Base-by-base conservation (phyloP, 2,888 invertebrate species). In the Amphipoea lucens region DNA sequence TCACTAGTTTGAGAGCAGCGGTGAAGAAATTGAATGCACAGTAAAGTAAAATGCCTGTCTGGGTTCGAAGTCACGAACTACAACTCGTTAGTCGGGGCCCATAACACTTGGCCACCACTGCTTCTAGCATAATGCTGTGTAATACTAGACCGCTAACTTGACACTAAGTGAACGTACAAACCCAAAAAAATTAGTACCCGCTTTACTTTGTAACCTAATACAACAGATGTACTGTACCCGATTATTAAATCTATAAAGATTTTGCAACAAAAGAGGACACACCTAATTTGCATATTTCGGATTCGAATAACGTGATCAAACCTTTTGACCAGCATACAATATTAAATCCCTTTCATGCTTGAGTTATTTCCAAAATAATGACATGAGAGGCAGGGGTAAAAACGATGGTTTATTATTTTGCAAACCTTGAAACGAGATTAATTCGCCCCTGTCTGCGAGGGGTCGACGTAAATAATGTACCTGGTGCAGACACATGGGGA, bases 341-440 rank as follows among this genome's bases (percentile, higher is more conserved):
- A 40, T 74, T 40, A 6, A 74, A 75, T 42, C 20, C 14, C 9
- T 40, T 29, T 51, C n/a, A 36, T 40, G 14, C 6, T 23, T 42
- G 29, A 42, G 40, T 60, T 40, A 29, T 11, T 51, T 7, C 4
- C 63, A 29, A 51, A 74, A 76, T 51, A 51, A 75, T 14, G 42
- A 62, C 20, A 48, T 74, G 36, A 48, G 20, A 51, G 29, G 29
- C 63, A 20, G 7, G 62, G 23, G 48, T 42, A 42, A 14, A 54
- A 48, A 20, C 4, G 5, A 5, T 20, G 45, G 7, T 40, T 12
- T 9, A 29, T 79, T 63, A 14, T 54, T 72, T 9, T 23, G 45
- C 12, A 48, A 48, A 65, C 48, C 73, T 65, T 81, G 79, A 73
- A 65, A 12, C 23, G 29, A 17, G 7, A 71, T 71, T 20, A 36